Evolutionary conservation across 2,888 invertebrate species (phyloP).

Genomic region (Idaea biselata): DNA sequence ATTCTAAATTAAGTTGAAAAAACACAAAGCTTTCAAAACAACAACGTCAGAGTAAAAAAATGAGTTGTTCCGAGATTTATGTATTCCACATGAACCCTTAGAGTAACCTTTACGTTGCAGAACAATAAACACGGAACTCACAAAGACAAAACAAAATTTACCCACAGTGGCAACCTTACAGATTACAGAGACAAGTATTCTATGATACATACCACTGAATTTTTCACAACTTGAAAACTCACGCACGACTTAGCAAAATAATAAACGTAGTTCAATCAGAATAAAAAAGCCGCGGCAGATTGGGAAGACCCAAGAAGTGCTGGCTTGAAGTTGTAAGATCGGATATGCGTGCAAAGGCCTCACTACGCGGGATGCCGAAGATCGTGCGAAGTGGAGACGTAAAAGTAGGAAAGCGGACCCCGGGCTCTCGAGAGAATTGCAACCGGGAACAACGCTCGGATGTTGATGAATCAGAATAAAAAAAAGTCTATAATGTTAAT

Average conservation of each 20-base stretch:
- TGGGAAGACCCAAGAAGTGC: no score
- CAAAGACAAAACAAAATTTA: background rate
- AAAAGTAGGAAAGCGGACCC: no score
- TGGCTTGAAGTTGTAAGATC: no score
- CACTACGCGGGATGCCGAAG: no score
- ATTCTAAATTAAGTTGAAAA: background rate
- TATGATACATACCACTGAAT: background rate
- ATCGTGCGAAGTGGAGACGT: no score
- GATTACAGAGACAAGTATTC: background rate
- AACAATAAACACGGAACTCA: background rate
- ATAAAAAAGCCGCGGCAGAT: background rate
- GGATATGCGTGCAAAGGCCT: no score
- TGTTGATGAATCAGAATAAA: no score
- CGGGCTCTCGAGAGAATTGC: no score
- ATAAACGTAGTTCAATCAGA: background rate
- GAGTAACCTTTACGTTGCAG: background rate
- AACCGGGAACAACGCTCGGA: no score
- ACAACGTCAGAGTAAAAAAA: background rate
- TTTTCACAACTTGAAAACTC: background rate
- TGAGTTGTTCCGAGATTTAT: background rate
- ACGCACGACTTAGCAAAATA: background rate
- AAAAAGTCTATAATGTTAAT: no score
- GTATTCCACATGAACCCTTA: background rate
- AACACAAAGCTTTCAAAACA: background rate
- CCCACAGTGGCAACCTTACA: background rate